Evolutionary conservation across 2,888 invertebrate species (phyloP).

Genomic region (Strigamia transsilvanica): DNA sequence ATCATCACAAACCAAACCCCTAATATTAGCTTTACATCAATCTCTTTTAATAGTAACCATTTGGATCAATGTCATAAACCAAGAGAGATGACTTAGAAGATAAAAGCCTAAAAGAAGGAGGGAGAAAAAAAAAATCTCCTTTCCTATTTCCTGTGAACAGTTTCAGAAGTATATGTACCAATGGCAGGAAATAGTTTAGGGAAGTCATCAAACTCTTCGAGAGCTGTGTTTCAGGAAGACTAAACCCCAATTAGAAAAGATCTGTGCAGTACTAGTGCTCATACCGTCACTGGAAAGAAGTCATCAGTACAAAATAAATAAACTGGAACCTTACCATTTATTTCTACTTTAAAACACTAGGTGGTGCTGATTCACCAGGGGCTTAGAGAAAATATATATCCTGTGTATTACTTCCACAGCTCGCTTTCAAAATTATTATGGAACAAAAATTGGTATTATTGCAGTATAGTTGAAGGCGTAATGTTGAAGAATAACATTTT

Average conservation of each 20-base stretch:
- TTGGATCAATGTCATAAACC: constrained; percentile 16
- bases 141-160: constrained; percentile 35
- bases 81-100: constrained; percentile 7
- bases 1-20: not conserved
- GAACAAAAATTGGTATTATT: too few relatives aligned
- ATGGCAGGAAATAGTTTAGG: constrained; percentile 40
- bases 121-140: constrained; percentile 17
- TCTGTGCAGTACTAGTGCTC: not conserved
- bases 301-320: not conserved
- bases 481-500: too few relatives aligned
- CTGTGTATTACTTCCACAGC: not conserved
- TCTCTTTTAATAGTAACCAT: constrained; percentile 22
- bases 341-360: not conserved
- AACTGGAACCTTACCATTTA: not conserved
- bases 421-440: not conserved
- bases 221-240: constrained; percentile 47
- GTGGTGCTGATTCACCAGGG: not conserved
- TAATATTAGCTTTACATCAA: constrained; percentile 28
- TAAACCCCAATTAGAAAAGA: constrained; percentile 41
- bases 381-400: too few relatives aligned
- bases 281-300: not conserved
- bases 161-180: constrained; percentile 11
- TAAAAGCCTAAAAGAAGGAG: not conserved
- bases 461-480: too few relatives aligned
- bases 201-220: constrained; percentile 45